Evolutionary conservation across 37 sponge, comb jelly and placozoan genomes (phyloP).

Genomic region (Cliona cf. orientalis): DNA sequence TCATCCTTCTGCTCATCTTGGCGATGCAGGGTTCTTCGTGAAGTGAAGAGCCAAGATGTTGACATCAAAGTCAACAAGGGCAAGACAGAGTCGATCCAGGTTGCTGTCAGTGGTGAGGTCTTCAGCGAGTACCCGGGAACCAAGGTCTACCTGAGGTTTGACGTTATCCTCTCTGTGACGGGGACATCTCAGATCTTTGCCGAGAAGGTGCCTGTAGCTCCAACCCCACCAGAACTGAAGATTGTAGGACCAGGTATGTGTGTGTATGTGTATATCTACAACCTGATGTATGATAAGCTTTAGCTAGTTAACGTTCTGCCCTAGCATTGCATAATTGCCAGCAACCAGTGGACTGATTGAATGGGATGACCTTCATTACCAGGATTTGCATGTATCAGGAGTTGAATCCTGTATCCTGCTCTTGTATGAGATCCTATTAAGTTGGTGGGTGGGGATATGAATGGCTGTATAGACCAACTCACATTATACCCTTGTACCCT

Average conservation of each 20-base stretch:
- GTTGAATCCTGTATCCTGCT: too few species aligned
- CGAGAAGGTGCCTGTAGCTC: constrained; percentile 15
- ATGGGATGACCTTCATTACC: too few species aligned
- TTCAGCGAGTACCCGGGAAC: constrained; percentile 39
- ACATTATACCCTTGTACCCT: too few species aligned
- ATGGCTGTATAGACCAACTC: too few species aligned
- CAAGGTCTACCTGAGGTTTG: constrained; percentile 49
- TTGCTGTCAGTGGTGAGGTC: constrained; percentile 12
- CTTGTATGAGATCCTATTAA: too few species aligned
- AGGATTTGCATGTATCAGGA: too few species aligned
- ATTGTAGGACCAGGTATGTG: constrained; percentile 16
- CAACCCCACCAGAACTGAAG: constrained; percentile 16
- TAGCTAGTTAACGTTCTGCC: too few species aligned
- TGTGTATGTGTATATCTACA: too few species aligned
- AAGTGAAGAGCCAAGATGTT: constrained; percentile 11
- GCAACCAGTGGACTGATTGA: too few species aligned
- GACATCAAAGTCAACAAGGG: constrained; percentile 35
- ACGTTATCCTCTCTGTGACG: constrained; percentile 14
- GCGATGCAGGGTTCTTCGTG: not conserved
- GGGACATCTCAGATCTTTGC: constrained; percentile 39
- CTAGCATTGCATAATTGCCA: too few species aligned
- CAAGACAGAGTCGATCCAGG: constrained; percentile 8
- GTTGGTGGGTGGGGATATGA: too few species aligned
- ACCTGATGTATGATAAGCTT: too few species aligned
- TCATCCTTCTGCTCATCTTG: not conserved